phyloP scores from a whole-genome alignment of 2,113 vertebrate genomes.

The Heptranchias perlo region DNA sequence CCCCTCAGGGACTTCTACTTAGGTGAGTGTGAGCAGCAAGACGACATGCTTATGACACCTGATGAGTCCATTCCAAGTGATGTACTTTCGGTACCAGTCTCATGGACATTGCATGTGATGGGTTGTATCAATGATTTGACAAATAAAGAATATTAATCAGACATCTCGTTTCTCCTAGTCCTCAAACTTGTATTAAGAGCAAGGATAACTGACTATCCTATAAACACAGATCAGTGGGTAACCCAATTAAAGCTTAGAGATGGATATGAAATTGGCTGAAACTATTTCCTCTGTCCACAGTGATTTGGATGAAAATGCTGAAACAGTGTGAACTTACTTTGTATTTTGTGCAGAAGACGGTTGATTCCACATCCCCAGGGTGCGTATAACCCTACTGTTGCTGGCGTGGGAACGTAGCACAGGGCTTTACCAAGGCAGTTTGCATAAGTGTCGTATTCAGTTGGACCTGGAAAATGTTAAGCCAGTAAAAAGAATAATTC shows the following conservation, averaged over 20 bases:
- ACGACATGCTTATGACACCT: background rate
- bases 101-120: background rate
- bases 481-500: background rate
- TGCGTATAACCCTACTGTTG: constrained; percentile 70
- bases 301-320: background rate
- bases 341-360: constrained; percentile 55
- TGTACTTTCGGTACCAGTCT: background rate
- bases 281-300: background rate
- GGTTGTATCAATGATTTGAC: background rate
- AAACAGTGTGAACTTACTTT: constrained; percentile 51
- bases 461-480: constrained; percentile 13
- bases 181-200: background rate
- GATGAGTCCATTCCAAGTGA: background rate
- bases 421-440: constrained; percentile 65
- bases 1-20: background rate
- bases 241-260: background rate
- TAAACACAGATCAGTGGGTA: background rate
- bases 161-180: background rate
- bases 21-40: background rate
- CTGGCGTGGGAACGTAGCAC: constrained; percentile 57
- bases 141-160: background rate
- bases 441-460: constrained; percentile 59
- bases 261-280: background rate
- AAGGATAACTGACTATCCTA: background rate
- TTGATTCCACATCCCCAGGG: constrained; percentile 61